phyloP scores from a whole-genome alignment of 2,797 vertebrate genomes.

The Onychomys arenicola region DNA sequence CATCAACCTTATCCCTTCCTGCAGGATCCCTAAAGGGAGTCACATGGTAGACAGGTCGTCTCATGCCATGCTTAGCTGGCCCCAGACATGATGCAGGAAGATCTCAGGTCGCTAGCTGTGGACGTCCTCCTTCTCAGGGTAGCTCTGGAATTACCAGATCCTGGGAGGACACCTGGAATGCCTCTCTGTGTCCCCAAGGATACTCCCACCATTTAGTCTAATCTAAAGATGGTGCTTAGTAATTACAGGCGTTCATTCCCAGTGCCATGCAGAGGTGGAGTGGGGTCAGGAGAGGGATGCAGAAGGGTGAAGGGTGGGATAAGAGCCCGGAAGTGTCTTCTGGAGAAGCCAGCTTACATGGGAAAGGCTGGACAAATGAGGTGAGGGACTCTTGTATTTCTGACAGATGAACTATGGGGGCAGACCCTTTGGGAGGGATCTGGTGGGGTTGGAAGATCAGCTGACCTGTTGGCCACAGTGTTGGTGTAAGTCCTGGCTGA shows the following conservation, averaged over 20 bases:
- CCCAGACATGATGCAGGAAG: background rate
- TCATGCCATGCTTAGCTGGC: background rate
- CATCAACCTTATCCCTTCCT: background rate
- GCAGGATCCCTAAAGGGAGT: background rate
- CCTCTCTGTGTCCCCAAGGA: fast-evolving
- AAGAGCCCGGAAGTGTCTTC: background rate
- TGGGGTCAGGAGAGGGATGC: background rate
- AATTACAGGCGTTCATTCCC: fast-evolving
- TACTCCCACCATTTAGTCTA: background rate
- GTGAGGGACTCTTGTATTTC: background rate
- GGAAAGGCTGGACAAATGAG: background rate
- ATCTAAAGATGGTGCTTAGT: fast-evolving
- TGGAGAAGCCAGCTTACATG: background rate
- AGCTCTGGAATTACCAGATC: background rate
- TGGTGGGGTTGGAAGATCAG: background rate
- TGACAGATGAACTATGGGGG: background rate
- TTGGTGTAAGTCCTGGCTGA: background rate
- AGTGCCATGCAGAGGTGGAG: fast-evolving
- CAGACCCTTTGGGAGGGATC: background rate
- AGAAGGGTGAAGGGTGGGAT: background rate
- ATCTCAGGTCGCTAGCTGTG: fast-evolving
- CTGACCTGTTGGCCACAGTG: fast-evolving
- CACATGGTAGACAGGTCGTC: background rate
- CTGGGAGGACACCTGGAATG: background rate
- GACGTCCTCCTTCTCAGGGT: background rate